Evolutionary conservation across 2,113 vertebrate genomes (phyloP).

Genomic region (Aldabrachelys gigantea): DNA sequence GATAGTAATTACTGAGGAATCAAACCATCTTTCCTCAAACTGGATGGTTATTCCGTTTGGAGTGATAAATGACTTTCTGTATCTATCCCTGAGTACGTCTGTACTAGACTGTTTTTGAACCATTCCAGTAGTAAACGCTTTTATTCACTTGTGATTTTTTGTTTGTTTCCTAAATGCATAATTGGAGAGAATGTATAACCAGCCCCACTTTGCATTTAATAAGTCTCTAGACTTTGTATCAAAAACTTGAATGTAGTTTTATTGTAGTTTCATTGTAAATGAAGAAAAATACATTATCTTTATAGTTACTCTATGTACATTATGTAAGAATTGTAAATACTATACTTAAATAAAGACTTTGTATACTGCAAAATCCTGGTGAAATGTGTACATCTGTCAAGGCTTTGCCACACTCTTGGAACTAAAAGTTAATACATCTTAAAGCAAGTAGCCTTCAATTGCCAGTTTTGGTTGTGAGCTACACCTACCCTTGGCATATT

Average conservation of each 20-base stretch:
- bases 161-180: slow-evolving; percentile 24
- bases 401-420: background rate
- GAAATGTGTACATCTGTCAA: background rate
- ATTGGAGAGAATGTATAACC: slow-evolving; percentile 57
- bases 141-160: slow-evolving; percentile 1
- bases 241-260: slow-evolving; percentile 35
- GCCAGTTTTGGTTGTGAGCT: background rate
- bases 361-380: slow-evolving; percentile 55
- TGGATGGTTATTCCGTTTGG: slow-evolving; percentile 6
- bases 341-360: slow-evolving; percentile 71
- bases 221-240: slow-evolving; percentile 59
- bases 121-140: slow-evolving; percentile 59
- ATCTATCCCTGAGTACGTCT: background rate
- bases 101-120: slow-evolving; percentile 40
- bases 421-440: background rate
- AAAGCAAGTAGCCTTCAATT: background rate
- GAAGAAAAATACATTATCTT: slow-evolving; percentile 38
- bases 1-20: background rate
- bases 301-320: slow-evolving; percentile 69
- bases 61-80: slow-evolving; percentile 13
- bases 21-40: slow-evolving; percentile 15
- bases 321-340: slow-evolving; percentile 78
- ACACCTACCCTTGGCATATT: background rate
- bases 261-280: slow-evolving; percentile 48
- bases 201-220: background rate